Conservation (phyloP, 1,140 invertebrate genomes). For the Drosophila asahinai region DNA sequence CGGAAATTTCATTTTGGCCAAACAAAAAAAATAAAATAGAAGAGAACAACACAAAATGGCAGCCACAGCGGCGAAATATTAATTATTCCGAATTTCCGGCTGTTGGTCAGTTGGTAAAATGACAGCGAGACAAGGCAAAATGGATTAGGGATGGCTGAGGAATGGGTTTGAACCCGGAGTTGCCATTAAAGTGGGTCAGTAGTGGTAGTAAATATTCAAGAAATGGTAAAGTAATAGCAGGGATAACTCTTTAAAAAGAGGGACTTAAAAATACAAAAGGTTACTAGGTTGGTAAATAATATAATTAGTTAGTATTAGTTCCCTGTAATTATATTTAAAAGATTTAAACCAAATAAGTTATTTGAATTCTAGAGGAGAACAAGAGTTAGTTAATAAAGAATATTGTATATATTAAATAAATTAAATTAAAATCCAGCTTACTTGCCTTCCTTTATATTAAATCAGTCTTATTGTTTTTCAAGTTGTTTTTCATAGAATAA, state of each 20-base stretch:
- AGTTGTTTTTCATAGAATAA: no score
- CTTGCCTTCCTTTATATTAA: no score
- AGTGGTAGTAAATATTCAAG: background rate
- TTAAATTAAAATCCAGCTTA: no score
- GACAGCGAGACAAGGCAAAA: slow-evolving; percentile 19
- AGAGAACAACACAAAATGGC: slow-evolving; percentile 10
- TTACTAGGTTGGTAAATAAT: background rate
- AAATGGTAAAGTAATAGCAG: no score
- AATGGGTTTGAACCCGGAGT: background rate
- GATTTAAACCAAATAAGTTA: no score
- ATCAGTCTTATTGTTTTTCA: no score
- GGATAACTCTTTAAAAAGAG: background rate
- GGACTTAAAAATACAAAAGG: background rate
- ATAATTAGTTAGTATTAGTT: background rate
- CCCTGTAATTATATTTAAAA: no score
- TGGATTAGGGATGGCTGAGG: background rate
- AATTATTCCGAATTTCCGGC: slow-evolving; percentile 68
- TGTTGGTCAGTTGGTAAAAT: slow-evolving; percentile 31
- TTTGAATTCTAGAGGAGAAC: no score
- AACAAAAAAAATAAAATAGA: slow-evolving; percentile 15
- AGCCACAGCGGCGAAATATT: slow-evolving; percentile 53
- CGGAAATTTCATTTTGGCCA: slow-evolving; percentile 61
- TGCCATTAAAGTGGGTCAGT: background rate
- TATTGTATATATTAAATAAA: no score
- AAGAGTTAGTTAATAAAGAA: no score